Percentiles rank a stretch among this genome's conserved stretches.
Evolutionary conservation across 2,888 invertebrate species (phyloP).

Genomic region (Falcaria lacertinaria): DNA sequence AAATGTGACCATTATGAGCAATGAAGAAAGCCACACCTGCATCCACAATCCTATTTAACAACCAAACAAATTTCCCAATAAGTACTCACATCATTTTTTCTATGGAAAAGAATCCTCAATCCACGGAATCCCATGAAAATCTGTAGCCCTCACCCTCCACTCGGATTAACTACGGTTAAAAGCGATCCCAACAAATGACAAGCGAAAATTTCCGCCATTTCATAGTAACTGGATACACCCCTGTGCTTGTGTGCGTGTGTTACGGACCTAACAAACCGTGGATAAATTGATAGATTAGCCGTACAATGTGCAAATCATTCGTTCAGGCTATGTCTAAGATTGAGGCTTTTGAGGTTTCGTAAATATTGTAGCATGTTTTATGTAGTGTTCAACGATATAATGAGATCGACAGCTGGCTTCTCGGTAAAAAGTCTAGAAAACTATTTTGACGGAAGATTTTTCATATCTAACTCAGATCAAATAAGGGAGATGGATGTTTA

Average conservation of each 20-base stretch:
- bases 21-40: too few relatives aligned
- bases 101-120: conserved; percentile 1
- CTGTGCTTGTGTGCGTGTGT: conserved; percentile 9
- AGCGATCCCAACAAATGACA: conserved; percentile 54
- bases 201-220: conserved; percentile 53
- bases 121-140: conserved; percentile 1
- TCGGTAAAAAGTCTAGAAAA: conserved; percentile 12
- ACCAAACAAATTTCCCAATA: too few relatives aligned
- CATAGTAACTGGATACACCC: conserved; percentile 34
- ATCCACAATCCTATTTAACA: too few relatives aligned
- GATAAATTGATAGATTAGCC: conserved; percentile 72
- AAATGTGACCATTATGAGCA: too few relatives aligned
- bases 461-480: too few relatives aligned
- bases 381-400: neutral
- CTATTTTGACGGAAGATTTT: too few relatives aligned
- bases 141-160: conserved; percentile 7
- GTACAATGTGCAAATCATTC: conserved; percentile 61
- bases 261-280: conserved; percentile 69
- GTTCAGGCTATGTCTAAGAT: conserved; percentile 17
- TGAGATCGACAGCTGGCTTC: neutral
- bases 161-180: conserved; percentile 20
- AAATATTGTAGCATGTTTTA: neutral
- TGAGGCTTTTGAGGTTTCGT: neutral
- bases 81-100: neutral
- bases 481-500: too few relatives aligned